Evolutionary conservation across 2,797 vertebrate species (phyloP), one percentile per base, ranked within the genome.

Genomic region (Tadarida brasiliensis): DNA sequence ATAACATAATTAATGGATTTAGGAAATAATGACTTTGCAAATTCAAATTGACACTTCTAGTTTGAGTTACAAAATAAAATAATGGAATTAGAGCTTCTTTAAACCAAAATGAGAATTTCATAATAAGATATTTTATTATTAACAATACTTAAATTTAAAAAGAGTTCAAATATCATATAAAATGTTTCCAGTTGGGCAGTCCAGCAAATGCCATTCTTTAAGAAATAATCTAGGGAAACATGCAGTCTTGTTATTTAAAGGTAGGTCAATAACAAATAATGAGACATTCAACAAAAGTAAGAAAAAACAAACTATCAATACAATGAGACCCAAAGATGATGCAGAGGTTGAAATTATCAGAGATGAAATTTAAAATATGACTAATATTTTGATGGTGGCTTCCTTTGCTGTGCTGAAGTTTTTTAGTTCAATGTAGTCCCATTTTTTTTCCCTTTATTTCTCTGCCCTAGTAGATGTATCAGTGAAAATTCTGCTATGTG

Each of bases 1-100:
- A 83, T 57, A 11, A 68, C 11, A 90, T 47, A 94, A 82, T 80
- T 94, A 54, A 63, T 76, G 10, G 19, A 80, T 14, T 84, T 70
- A 94, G 35, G 11, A 63, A 59, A 59, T 26, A 82, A 67, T 73
- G 57, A 82, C 16, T 65, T 77, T 92, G n/a, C 76, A 95, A 77
- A 95, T 77, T 68, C 1, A 93, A 59, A 67, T 77, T 51, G 4
- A 3, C 17, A 67, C 17, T 14, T 56, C 17, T 73, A 77, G 7
- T 85, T 77, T 67, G 39, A 87, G 67, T 74, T 65, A 4, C 0
- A 77, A 85, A 57, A 68, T 70, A 33, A 51, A 26, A 7, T 73
- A 76, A 51, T 80, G 7, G 19, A 35, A 63, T 70, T 76, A 85
- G 6, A 92, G 10, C 16, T 47, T 83, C 20, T 35, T 81, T 89